Base-by-base conservation (phyloP, 2,888 invertebrate genomes). In the Escarpia spicata region DNA sequence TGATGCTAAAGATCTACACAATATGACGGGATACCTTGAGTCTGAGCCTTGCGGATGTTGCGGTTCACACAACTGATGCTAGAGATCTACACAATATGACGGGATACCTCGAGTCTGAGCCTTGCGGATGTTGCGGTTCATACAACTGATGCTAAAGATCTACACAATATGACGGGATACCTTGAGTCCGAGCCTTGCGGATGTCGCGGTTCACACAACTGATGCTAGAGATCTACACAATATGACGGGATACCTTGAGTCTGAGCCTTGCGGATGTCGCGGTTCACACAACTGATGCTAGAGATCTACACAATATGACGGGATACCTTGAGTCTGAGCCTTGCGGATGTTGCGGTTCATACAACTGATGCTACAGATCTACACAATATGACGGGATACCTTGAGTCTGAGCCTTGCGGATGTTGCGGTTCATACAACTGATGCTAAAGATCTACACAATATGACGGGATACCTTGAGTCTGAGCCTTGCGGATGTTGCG, bases 291-390 rank as follows among this genome's bases (percentile, higher is more conserved):
- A 52, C 52, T 52, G 12, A 52, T 52, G 12, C 9, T 52, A 52
- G 3, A 52, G 37, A 52, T 52, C 9, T 52, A 52, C 52, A 52
- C 9, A 9, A 52, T 4, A 75, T 26, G 75, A 75, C 19, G 26
- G 26, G 26, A 15, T 75, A 75, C 75, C 93, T 92, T 94, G 93
- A 12, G 92, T 89, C 91, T 94, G 91, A 15, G 94, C 93, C 9
- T 91, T 91, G 58, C 43, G 45, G 0, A 98, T 97, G 95, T 98
- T 98, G 94, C 98, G 97, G 92, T 97, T 97, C 9, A 52, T 52
- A 52, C 52, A 12, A 52, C 52, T 52, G 12, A 52, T 52, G 12
- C 9, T 52, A 52, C 3, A 52, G 37, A 52, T 52, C 9, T 52
- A 52, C 52, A 52, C 9, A 9, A 52, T 12, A 52, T 52, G 52